Conservation (phyloP, 2,797 vertebrate species). For the Sternotherus odoratus region DNA sequence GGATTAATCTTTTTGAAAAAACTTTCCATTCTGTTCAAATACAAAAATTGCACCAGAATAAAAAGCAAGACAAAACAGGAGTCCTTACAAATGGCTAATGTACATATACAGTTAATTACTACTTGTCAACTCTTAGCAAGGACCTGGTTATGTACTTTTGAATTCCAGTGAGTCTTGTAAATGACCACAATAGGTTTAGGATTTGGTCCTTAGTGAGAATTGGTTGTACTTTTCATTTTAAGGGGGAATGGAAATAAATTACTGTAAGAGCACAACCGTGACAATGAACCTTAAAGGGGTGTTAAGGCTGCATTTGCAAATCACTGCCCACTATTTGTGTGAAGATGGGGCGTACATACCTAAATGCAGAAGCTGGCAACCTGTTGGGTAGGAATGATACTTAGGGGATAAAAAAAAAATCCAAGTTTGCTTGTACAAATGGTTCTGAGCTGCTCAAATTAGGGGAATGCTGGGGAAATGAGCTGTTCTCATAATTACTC, state of each 20-base stretch:
- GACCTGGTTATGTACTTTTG: background rate
- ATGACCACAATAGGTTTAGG: background rate
- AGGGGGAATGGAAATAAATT: background rate
- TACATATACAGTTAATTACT: slow-evolving; percentile 24
- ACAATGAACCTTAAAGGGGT: background rate
- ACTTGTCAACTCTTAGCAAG: slow-evolving; percentile 7
- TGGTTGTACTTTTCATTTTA: background rate
- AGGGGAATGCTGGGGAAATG: background rate
- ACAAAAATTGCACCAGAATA: background rate
- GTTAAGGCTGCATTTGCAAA: background rate
- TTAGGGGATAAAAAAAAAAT: background rate
- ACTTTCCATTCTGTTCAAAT: background rate
- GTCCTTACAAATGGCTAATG: background rate
- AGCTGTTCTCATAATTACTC: accelerated
- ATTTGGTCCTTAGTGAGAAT: background rate
- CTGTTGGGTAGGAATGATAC: too few relatives aligned
- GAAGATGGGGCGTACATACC: background rate
- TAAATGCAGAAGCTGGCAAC: background rate
- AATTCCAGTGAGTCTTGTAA: slow-evolving; percentile 43
- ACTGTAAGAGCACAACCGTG: slow-evolving; percentile 26
- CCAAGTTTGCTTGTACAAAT: too few relatives aligned
- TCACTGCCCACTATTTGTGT: accelerated
- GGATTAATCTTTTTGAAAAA: background rate
- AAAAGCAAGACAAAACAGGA: background rate
- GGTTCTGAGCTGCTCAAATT: accelerated